A percentile compares a stretch with the other conserved stretches of the same genome.
phyloP scores from a whole-genome alignment of 1,140 invertebrate genomes.

The Danaus melanippus region DNA sequence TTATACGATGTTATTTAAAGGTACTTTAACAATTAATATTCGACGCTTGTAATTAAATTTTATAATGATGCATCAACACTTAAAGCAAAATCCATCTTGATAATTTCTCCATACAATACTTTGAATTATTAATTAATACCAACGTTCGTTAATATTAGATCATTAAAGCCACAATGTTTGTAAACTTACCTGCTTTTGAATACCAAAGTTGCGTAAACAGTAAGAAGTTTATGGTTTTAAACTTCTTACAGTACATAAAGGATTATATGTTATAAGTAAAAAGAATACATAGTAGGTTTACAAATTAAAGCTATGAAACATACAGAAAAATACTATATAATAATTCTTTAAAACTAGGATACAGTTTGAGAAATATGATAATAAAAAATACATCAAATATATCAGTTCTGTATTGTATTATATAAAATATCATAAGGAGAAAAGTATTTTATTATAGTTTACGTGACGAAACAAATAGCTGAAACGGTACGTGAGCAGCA shows the following conservation, averaged over 20 bases:
- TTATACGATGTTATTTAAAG: too few relatives aligned
- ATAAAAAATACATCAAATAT: too few relatives aligned
- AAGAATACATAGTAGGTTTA: conserved; percentile 1
- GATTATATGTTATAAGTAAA: not conserved
- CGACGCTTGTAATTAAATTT: too few relatives aligned
- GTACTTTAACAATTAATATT: too few relatives aligned
- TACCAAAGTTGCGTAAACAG: conserved; percentile 63
- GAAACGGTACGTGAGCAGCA: conserved; percentile 8
- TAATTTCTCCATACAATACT: conserved; percentile 42
- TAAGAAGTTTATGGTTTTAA: conserved; percentile 51
- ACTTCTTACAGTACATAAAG: conserved; percentile 47
- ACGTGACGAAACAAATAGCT: not conserved
- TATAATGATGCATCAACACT: too few relatives aligned
- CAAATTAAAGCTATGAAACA: conserved; percentile 2
- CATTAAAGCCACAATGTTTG: conserved; percentile 68
- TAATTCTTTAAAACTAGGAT: conserved; percentile 1
- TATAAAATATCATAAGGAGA: too few relatives aligned
- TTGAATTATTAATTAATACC: conserved; percentile 66
- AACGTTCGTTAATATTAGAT: conserved; percentile 68
- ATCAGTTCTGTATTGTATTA: too few relatives aligned
- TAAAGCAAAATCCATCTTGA: not conserved
- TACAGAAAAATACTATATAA: conserved; percentile 2
- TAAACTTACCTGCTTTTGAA: conserved; percentile 63
- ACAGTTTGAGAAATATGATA: not conserved
- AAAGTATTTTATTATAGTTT: not conserved